Percentiles rank a stretch among this genome's conserved stretches.
Conservation (phyloP, 2,888 invertebrate genomes). For the Matsumyia berberina region DNA sequence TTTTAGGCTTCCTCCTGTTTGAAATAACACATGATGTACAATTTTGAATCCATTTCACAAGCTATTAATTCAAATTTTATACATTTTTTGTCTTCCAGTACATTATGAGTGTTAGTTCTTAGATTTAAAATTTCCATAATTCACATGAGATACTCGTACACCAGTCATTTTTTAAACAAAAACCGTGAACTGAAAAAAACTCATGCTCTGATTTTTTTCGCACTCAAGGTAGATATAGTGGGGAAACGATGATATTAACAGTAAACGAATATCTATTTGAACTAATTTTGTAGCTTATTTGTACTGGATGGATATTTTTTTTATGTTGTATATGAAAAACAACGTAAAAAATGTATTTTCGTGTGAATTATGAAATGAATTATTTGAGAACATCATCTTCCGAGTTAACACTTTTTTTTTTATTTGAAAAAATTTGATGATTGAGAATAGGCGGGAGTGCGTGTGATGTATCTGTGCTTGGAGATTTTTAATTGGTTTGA, state of each 20-base stretch:
- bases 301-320: constrained; percentile 26
- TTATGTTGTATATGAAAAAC: constrained; percentile 59
- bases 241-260: constrained; percentile 28
- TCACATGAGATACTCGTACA: constrained; percentile 58
- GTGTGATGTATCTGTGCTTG: constrained; percentile 21
- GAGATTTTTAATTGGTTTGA: constrained; percentile 19
- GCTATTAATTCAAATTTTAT: constrained; percentile 65
- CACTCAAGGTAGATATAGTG: constrained; percentile 14
- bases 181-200: background rate
- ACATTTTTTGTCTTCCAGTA: constrained; percentile 22
- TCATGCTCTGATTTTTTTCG: constrained; percentile 16
- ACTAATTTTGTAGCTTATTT: constrained; percentile 2
- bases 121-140: constrained; percentile 67
- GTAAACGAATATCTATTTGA: constrained; percentile 18
- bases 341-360: constrained; percentile 32
- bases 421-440: constrained; percentile 11
- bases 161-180: too few species aligned
- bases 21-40: constrained; percentile 26
- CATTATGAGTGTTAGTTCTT: background rate
- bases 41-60: constrained; percentile 54
- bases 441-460: constrained; percentile 11
- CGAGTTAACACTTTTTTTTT: background rate
- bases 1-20: constrained; percentile 43
- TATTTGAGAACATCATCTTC: constrained; percentile 38
- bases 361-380: constrained; percentile 68